Conservation (phyloP, 2,888 invertebrate species). For the Rhopalosiphum nymphaeae region DNA sequence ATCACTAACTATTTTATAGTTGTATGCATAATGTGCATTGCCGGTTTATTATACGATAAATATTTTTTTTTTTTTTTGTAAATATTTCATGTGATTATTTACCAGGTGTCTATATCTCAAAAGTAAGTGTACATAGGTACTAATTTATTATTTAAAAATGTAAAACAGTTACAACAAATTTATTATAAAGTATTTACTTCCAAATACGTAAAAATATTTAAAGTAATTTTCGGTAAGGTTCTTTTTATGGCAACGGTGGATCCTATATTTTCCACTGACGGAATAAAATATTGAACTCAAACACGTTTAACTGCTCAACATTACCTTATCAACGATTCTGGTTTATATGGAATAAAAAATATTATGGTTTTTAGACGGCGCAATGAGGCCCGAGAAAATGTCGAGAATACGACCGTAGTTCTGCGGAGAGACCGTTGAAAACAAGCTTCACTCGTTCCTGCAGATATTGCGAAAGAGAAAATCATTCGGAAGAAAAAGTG, state of each 20-base stretch:
- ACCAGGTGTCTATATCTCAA: neutral
- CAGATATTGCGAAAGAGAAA: neutral
- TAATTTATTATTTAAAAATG: neutral
- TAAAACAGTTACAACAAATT: neutral
- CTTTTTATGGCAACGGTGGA: neutral
- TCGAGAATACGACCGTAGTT: neutral
- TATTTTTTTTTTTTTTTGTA: neutral
- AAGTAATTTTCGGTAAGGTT: neutral
- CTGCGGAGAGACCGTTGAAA: neutral
- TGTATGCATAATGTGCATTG: neutral
- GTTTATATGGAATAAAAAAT: neutral
- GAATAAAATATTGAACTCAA: neutral
- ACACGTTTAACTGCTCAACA: neutral
- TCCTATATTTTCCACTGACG: neutral
- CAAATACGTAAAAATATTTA: neutral
- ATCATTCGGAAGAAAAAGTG: neutral
- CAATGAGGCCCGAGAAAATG: neutral
- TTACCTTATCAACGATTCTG: neutral
- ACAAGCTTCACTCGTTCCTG: neutral
- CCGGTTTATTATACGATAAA: neutral
- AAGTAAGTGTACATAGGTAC: neutral
- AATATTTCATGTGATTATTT: neutral
- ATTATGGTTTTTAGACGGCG: neutral
- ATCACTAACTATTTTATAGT: neutral
- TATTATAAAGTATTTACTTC: neutral